Conservation (phyloP, 2,113 vertebrate genomes). For the Strix uralensis region DNA sequence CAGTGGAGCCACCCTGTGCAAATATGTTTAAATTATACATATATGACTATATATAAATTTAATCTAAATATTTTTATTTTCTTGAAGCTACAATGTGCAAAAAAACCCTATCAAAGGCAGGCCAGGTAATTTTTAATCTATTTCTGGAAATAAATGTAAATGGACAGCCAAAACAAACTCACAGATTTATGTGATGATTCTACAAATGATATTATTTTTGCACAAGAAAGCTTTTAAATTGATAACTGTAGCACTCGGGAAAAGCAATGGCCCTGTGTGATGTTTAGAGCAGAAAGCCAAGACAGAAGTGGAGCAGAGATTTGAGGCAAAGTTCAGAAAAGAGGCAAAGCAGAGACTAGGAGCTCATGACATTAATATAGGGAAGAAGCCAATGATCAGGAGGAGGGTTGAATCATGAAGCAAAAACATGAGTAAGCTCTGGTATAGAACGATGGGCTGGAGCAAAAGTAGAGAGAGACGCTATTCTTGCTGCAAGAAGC, state of each 20-base stretch:
- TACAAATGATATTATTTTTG: not conserved
- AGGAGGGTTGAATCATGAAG: not conserved
- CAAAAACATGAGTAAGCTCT: not conserved
- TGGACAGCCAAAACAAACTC: not conserved
- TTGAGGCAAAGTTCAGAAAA: not conserved
- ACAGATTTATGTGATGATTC: not conserved
- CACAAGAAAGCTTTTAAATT: not conserved
- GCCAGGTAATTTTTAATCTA: not conserved
- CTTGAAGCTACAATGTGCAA: not conserved
- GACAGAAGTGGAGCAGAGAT: not conserved
- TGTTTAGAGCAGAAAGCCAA: not conserved
- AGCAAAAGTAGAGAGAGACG: not conserved
- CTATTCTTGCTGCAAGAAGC: not conserved
- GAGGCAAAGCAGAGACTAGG: not conserved
- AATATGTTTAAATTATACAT: not conserved
- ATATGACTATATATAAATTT: not conserved
- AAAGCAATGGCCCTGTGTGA: fast-evolving
- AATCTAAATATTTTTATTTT: not conserved
- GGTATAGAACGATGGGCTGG: not conserved
- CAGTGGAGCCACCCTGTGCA: conserved; percentile 26
- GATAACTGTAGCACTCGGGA: not conserved
- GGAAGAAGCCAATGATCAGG: fast-evolving
- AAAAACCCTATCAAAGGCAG: not conserved
- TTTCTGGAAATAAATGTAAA: not conserved
- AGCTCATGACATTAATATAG: not conserved